These are phyloP conservation scores for Polydrusus cervinus DNA, from an alignment of 2,888 invertebrate genomes.

Conservation along the genomic window DNA sequence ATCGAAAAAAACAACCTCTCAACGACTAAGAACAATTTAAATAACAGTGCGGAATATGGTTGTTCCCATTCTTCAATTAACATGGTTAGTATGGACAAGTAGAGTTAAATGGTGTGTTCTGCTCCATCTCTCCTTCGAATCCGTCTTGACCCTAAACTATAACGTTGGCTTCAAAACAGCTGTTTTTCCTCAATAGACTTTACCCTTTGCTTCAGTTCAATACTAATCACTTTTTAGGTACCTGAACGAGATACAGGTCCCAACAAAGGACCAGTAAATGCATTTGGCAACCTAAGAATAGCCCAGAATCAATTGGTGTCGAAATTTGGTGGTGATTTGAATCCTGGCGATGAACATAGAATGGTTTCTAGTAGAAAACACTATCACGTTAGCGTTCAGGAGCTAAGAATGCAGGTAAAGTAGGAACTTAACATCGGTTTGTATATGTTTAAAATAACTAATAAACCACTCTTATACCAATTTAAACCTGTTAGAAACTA, in stretches of 20 bases:
- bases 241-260: slow-evolving; percentile 74
- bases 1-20: slow-evolving; percentile 64
- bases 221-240: slow-evolving; percentile 56
- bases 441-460: neutral
- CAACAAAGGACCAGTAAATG: slow-evolving; percentile 68
- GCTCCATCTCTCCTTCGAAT: no score
- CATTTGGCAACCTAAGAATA: slow-evolving; percentile 64
- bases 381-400: slow-evolving; percentile 78
- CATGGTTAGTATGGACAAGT: slow-evolving; percentile 66
- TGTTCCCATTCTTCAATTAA: slow-evolving; percentile 65
- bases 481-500: no score
- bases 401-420: slow-evolving; percentile 74
- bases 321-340: slow-evolving; percentile 60
- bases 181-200: no score
- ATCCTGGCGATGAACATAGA: slow-evolving; percentile 62
- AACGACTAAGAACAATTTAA: slow-evolving; percentile 63
- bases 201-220: no score
- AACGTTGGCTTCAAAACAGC: no score
- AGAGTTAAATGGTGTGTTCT: neutral
- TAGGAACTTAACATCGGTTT: neutral
- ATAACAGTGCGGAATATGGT: slow-evolving; percentile 62
- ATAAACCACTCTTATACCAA: no score
- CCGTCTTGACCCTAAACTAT: no score
- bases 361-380: slow-evolving; percentile 72
- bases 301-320: slow-evolving; percentile 61